Conservation (phyloP, 2,113 vertebrate genomes). For the Oreochromis tanganicae region DNA sequence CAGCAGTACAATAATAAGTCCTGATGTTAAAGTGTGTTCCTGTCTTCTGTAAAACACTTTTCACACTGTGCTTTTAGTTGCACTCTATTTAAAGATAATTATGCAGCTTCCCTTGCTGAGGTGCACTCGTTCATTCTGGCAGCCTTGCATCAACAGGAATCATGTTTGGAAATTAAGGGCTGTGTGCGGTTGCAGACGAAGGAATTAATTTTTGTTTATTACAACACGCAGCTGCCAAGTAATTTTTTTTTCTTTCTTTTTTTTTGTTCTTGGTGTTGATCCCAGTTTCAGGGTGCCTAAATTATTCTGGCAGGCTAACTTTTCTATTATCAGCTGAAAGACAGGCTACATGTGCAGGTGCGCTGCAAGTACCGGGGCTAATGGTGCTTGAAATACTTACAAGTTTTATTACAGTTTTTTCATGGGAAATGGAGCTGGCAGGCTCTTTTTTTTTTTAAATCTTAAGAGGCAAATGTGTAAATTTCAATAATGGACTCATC, state of each 20-base stretch:
- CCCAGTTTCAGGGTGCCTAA: constrained; percentile 4
- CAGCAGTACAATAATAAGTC: background rate
- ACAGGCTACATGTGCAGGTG: constrained; percentile 5
- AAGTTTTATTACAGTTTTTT: background rate
- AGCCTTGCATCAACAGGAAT: background rate
- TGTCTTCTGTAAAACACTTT: background rate
- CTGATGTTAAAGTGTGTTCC: background rate
- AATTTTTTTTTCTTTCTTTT: background rate
- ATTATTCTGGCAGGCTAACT: constrained; percentile 11
- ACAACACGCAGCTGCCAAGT: background rate
- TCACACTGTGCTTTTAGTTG: background rate
- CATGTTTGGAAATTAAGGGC: constrained; percentile 21
- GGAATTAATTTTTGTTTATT: background rate
- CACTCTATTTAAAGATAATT: constrained; percentile 7
- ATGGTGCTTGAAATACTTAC: background rate
- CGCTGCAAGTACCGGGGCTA: background rate
- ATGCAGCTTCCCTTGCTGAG: background rate
- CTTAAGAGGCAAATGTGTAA: background rate
- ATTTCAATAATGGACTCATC: background rate
- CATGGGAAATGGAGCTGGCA: background rate
- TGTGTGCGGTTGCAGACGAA: background rate
- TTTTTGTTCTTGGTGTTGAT: constrained; percentile 8
- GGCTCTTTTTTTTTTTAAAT: background rate
- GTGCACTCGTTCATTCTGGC: background rate
- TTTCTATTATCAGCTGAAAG: constrained; percentile 29